Evolutionary conservation across 2,113 vertebrate genomes (phyloP), one percentile per base, ranked within the genome.

Genomic region (Poeciliopsis prolifica): DNA sequence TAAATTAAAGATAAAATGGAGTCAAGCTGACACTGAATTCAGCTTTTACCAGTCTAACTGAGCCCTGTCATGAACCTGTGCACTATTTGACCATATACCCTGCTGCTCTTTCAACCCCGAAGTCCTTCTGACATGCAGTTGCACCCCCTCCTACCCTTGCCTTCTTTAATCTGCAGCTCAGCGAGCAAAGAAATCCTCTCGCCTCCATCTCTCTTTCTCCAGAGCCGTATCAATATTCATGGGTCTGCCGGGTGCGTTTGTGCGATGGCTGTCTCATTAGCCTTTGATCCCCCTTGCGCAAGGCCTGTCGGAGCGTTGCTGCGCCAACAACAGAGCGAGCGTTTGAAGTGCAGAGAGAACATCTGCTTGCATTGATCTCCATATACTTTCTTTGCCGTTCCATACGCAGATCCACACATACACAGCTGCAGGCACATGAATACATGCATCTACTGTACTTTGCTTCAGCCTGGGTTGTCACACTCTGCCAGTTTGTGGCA

Each of bases 331-430:
- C 91, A 89, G 88, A 88, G 85, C 85, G 51, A 1, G 22, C 84
- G 89, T 92, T 93, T 92, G 91, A 92, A 92, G 92, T 92, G 89
- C 30, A 83, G 86, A 71, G 88, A 75, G 88, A 93, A 92, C 92
- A 93, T 91, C 91, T 93, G 92, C 90, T 92, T 64, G 89, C 88
- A 93, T 93, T 93, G 89, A 93, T 93, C 91, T 93, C 90, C 86
- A 87, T 86, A 91, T 72, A 93, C 89, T 89, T 86, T 91, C 89
- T 87, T 72, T 78, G 85, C 75, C 68, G 72, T 58, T 85, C 78
- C 83, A 64, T 83, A 69, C 83, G 74, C 61, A 65, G 75, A 75
- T 82, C 81, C 84, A 64, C 84, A 68, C 86, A 72, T 58, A 72
- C 83, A 73, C 88, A 88, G 83, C 89, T 85, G 89, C 82, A 28